Evolutionary conservation across 2,113 vertebrate genomes (phyloP).

Genomic region (Atlantisia rogersi): DNA sequence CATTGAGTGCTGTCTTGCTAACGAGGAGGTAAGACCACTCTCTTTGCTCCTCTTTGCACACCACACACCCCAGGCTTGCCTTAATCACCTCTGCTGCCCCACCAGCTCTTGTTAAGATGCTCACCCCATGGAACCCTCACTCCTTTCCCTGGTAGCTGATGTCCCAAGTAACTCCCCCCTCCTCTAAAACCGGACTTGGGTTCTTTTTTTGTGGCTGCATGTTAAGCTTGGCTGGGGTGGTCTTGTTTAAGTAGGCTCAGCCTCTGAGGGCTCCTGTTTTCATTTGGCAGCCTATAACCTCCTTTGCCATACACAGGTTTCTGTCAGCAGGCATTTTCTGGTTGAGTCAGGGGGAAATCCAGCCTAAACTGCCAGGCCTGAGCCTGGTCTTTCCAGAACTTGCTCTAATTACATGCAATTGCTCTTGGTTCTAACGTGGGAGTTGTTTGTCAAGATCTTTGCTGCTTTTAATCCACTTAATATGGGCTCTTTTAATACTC

Average conservation of each 20-base stretch:
- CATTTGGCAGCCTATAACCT: neutral
- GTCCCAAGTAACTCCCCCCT: neutral
- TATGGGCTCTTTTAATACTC: neutral
- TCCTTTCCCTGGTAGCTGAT: neutral
- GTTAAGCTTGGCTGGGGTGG: accelerated
- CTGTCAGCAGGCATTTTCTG: neutral
- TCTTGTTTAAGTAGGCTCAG: neutral
- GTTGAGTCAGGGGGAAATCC: neutral
- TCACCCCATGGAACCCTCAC: neutral
- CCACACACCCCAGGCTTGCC: neutral
- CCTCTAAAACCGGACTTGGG: too few species aligned
- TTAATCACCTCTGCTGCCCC: accelerated
- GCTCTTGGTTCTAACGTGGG: neutral
- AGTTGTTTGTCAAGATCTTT: neutral
- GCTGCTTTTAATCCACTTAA: neutral
- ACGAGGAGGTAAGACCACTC: conserved; percentile 20
- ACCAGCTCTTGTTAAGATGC: accelerated
- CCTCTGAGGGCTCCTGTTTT: neutral
- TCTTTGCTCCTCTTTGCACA: neutral
- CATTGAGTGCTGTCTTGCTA: neutral
- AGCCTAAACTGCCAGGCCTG: neutral
- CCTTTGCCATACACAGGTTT: neutral
- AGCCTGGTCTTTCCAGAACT: neutral
- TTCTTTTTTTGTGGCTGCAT: neutral
- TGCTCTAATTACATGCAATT: neutral